Conservation (phyloP, 2,888 invertebrate species). For the Calliopum simillimum region DNA sequence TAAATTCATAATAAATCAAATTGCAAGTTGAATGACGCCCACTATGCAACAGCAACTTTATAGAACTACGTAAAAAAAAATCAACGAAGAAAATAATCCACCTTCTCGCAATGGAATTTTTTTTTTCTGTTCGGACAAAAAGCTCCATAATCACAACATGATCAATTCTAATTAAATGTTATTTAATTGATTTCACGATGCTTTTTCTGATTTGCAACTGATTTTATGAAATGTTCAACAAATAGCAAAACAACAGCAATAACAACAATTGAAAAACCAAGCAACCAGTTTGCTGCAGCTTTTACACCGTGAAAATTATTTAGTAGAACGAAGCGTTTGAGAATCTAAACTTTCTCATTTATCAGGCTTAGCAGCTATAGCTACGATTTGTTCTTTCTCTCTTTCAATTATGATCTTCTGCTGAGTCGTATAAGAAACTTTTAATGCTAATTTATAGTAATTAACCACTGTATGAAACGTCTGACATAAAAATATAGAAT, state of each 20-base stretch:
- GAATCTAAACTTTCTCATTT: no score
- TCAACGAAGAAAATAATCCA: not conserved
- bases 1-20: not conserved
- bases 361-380: no score
- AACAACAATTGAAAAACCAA: not conserved
- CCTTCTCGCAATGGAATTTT: constrained; percentile 12
- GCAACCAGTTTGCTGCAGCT: not conserved
- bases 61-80: not conserved
- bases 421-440: no score
- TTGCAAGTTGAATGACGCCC: constrained; percentile 11
- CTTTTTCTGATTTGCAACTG: not conserved
- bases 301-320: no score
- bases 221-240: not conserved
- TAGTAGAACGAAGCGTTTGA: no score
- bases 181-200: constrained; percentile 43
- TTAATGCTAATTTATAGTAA: no score
- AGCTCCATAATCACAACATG: constrained; percentile 41
- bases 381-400: no score
- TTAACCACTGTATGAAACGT: no score
- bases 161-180: constrained; percentile 45
- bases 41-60: constrained; percentile 4
- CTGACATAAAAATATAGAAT: no score
- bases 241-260: not conserved
- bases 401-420: no score
- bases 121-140: constrained; percentile 29